Percentiles rank a stretch among this genome's conserved stretches.
These are phyloP conservation scores for Timema podura DNA, from an alignment of 2,888 invertebrate species.

Conservation along the genomic window DNA sequence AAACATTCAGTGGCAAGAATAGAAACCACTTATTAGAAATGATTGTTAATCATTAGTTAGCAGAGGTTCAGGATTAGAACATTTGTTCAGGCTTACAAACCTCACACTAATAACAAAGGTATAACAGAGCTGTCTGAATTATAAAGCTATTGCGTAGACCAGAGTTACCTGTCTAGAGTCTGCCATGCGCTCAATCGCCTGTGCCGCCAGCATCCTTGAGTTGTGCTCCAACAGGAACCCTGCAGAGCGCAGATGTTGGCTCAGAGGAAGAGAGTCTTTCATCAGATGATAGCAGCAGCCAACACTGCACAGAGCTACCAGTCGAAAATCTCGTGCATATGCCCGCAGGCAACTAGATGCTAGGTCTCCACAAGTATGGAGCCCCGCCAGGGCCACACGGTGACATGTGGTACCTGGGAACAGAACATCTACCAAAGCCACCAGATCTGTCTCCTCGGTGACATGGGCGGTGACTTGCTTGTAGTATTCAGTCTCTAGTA, in stretches of 20 bases:
- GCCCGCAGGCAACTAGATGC: conserved; percentile 67
- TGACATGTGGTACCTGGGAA: not conserved
- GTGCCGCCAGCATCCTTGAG: conserved; percentile 81
- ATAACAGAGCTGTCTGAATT: too few relatives aligned
- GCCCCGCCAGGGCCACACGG: conserved; percentile 51
- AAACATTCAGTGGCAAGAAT: too few relatives aligned
- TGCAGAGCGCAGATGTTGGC: conserved; percentile 52
- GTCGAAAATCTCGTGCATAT: conserved; percentile 54
- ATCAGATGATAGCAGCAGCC: conserved; percentile 89
- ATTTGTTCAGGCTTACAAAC: too few relatives aligned
- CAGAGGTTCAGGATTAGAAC: too few relatives aligned
- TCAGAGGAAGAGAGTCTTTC: conserved; percentile 66
- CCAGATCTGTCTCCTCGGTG: conserved; percentile 55
- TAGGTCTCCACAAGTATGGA: conserved; percentile 88
- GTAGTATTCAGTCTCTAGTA: conserved; percentile 42
- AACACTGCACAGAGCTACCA: conserved; percentile 67
- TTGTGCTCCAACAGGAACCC: conserved; percentile 60
- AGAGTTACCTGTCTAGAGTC: conserved; percentile 27
- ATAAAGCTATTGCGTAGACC: too few relatives aligned
- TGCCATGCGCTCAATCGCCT: conserved; percentile 70
- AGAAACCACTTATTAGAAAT: too few relatives aligned
- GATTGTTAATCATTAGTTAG: too few relatives aligned
- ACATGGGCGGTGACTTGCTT: conserved; percentile 60
- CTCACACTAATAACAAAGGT: too few relatives aligned
- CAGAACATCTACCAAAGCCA: conserved; percentile 39